Base-by-base conservation (phyloP, 2,888 invertebrate genomes). In the Callyntrura sp. region DNA sequence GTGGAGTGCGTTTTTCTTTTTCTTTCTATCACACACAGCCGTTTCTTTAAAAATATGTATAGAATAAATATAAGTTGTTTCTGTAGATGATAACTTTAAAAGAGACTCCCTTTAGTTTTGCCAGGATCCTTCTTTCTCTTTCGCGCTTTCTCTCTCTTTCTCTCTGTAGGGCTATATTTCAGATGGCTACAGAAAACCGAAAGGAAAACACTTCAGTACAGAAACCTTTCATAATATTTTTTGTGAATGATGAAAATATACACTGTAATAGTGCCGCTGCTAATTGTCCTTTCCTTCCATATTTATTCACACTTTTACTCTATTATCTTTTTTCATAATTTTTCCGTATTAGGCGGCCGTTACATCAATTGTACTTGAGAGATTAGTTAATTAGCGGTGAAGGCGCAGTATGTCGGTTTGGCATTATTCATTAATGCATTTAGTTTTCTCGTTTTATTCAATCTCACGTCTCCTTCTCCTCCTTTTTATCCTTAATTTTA, bases 111-210 rank as follows among this genome's bases (percentile, higher is more conserved):
- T 35, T 35, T 35, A 35, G 35, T 35, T 35, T 6, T 35, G 35
- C 6, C 35, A 35, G n/a, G 28, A 23, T 57, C 28, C 28, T 43
- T 65, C 28, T 65, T 5, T 12, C 35, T 65, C 28, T 70, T 57
- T 55, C 23, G 57, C 73, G 81, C 45, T 73, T 12, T 60, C 76
- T 76, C 85, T 43, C 45, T 83, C 28, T 8, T 28, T 65, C 9
- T 55, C 81, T 17, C 28, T 45, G 65, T 70, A 43, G 70, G n/a
- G n/a, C 35, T 68, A 35, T 68, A 14, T 68, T 51, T 51, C 51
- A 6, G 51, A 6, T n/a, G 57, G 1, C 17, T 23, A 23, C 12
- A 62, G 23, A 25, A 25, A 20, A 62, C 20, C 14, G 65, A 68
- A 68, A 68, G 65, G 65, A 68, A 35, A n/a, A 14, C 5, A 12